These are phyloP conservation scores for Perithous albicinctus DNA, from an alignment of 2,888 invertebrate species.

Conservation along the genomic window DNA sequence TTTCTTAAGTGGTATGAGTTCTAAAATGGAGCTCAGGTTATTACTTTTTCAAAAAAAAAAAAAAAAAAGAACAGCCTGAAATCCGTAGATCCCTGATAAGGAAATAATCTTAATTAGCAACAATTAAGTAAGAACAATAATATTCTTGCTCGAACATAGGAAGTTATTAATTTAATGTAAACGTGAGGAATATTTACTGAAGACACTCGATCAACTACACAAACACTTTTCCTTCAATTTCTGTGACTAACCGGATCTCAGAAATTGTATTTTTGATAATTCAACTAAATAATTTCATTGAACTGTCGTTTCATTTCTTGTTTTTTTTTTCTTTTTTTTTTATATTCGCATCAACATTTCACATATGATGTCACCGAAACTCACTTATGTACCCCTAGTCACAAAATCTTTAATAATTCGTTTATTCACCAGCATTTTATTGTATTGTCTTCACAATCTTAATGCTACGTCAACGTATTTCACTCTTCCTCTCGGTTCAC, in stretches of 20 bases:
- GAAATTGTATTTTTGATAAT: neutral
- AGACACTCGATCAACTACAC: too few relatives aligned
- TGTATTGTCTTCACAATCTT: neutral
- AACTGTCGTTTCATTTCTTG: neutral
- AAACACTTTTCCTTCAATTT: neutral
- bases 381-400: neutral
- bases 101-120: too few relatives aligned
- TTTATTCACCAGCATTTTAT: neutral
- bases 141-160: neutral
- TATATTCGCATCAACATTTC: neutral
- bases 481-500: constrained; percentile 4
- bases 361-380: neutral
- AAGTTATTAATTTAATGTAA: neutral
- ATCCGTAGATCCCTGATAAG: too few relatives aligned
- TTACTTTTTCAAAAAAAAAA: too few relatives aligned
- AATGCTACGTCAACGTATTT: neutral
- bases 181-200: too few relatives aligned
- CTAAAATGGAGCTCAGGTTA: too few relatives aligned
- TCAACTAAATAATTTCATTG: neutral
- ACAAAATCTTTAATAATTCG: neutral
- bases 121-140: neutral
- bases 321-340: neutral
- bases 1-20: too few relatives aligned
- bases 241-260: neutral
- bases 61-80: too few relatives aligned